Evolutionary conservation across 2,888 invertebrate species (phyloP), one percentile per base, ranked within the genome.

Genomic region (Drosophila barbarae): DNA sequence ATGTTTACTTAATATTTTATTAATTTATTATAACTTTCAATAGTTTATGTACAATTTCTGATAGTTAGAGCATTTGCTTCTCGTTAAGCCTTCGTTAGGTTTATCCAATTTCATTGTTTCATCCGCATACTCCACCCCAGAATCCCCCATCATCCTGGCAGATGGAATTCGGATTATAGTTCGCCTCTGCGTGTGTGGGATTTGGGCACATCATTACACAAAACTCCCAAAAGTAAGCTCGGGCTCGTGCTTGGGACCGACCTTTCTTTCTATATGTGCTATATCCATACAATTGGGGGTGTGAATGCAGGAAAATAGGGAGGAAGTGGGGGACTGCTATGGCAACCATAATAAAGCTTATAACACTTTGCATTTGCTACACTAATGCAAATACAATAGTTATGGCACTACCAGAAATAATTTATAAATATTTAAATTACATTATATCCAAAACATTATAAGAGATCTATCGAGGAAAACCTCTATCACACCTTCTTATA

Each of bases 301-400:
- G 36, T 28, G 53, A 56, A 56, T 55, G n/a, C 36, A 3, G 55
- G 12, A n/a, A 32, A 26, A 18, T 9, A 5, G 7, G 26, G 23
- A n/a, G 12, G 15, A 18, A 46, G 34, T 28, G 6, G 44, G 32
- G 32, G 35, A 32, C 39, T 38, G 39, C 52, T 21, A 50, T 52
- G 58, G 54, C 69, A 70, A 71, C 71, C 72, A 72, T 85, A 85
- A 85, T 85, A 81, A 85, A 84, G 81, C 81, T 85, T 85, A 81
- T 85, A 81, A 81, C 81, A 81, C 81, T 85, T 81, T 81, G 82
- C 81, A 81, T 63, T 81, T 81, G 84, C 85, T 74, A 85, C 85
- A 76, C 86, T 77, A 84, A 82, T 82, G 86, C 86, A 85, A 78
- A 85, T 85, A 84, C 81, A 84, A 85, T 84, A 76, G 8, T n/a